Evolutionary conservation across 1,140 invertebrate species (phyloP), one percentile per base, ranked within the genome.

Genomic region (Cydia strobilella): DNA sequence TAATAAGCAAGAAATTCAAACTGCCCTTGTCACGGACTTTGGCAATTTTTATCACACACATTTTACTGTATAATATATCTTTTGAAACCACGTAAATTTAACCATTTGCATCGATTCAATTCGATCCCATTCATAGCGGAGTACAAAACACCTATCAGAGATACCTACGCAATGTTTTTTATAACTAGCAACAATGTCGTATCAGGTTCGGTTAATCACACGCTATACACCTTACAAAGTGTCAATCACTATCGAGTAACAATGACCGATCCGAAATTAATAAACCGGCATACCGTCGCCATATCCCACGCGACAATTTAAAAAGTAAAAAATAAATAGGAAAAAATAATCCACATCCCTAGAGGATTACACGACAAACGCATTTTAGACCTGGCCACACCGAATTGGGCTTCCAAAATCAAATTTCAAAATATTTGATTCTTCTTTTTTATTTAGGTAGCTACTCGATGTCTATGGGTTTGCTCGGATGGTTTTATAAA

Each of bases 281-380:
- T 87, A 86, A 87, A 84, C 80, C 84, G 82, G 79, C 85, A 78
- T 75, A 80, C 83, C 84, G 78, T 76, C 80, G 51, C 78, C 86
- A 88, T 89, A 88, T 88, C 85, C 88, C 87, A 91, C 87, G 86
- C 74, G 81, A 79, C 81, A 84, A 81, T 79, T 82, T 79, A 79
- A 89, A 72, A 75, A 75, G 87, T 89, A 91, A 90, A 89, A 84
- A 86, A 87, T 84, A 84, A 85, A 84, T 84, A 84, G 79, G 84
- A 88, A 89, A 88, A 86, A 82, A 86, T 86, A 90, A 90, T 90
- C 88, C 86, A 84, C 77, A 85, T 89, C 90, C 89, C 88, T 73
- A 5, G 90, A 86, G 90, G 90, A 91, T 91, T 91, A 91, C 90
- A 90, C 87, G 88, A 90, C 84, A 91, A 91, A 91, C 84, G 88